Conservation (phyloP, 92 coral and sea anemone genomes). For the Anthopleura xanthogrammica region DNA sequence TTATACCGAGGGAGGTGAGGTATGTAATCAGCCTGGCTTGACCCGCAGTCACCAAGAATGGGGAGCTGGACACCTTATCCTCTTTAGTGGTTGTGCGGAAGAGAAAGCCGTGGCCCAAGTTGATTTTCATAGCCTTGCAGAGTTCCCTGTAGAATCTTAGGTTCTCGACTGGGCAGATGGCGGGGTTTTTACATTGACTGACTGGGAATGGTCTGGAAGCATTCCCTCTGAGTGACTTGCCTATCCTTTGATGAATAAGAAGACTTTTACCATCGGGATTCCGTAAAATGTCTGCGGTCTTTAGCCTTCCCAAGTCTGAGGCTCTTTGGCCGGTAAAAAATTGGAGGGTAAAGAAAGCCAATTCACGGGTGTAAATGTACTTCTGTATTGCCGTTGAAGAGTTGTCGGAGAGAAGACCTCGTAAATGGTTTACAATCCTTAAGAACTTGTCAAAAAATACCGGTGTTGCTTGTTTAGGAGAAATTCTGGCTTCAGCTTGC, state of each 20-base stretch:
- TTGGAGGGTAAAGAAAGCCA: conserved; percentile 23
- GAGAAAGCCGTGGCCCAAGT: conserved; percentile 38
- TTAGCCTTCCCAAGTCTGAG: conserved; percentile 40
- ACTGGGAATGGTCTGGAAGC: conserved; percentile 36
- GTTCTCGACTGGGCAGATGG: conserved; percentile 37
- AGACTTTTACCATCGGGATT: conserved; percentile 29
- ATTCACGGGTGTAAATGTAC: conserved; percentile 32
- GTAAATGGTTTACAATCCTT: conserved; percentile 27
- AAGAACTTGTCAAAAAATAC: conserved; percentile 41
- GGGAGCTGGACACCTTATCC: conserved; percentile 26
- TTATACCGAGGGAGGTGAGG: conserved; percentile 33
- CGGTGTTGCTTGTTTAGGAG: conserved; percentile 43
- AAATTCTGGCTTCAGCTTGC: conserved; percentile 19
- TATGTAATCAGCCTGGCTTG: conserved; percentile 46
- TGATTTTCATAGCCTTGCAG: conserved; percentile 31
- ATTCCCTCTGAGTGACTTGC: conserved; percentile 31
- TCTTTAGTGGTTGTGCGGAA: conserved; percentile 38
- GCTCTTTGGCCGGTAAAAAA: conserved; percentile 48
- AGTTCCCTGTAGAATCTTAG: conserved; percentile 27
- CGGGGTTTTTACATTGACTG: conserved; percentile 35
- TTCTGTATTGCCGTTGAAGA: conserved; percentile 7
- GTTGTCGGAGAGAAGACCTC: conserved; percentile 23
- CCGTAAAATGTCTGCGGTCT: conserved; percentile 28
- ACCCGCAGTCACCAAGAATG: conserved; percentile 35
- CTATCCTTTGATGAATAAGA: conserved; percentile 35